Evolutionary conservation across 2,888 invertebrate species (phyloP), one percentile per base, ranked within the genome.

Genomic region (Nephrotoma appendiculata): DNA sequence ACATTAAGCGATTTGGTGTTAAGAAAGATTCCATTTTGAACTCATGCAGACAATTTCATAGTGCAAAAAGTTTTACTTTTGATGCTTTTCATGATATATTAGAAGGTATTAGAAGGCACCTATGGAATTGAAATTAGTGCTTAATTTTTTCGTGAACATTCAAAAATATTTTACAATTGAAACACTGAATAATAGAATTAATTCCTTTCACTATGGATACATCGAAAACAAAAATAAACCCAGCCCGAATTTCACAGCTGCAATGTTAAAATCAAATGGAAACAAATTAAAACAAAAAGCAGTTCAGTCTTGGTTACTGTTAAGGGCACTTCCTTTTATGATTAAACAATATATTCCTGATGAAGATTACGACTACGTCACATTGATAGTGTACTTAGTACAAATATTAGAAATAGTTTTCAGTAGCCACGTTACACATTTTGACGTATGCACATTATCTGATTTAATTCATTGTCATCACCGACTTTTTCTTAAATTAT

Each of bases 291-390:
- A 86, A 43, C 83, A 43, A 41, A 83, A 71, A 86, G 86, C 86
- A 43, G 86, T 86, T 44, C 86, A 86, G 42, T 83, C 15, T 45
- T 87, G 87, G 87, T 19, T 87, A 19, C 19, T 87, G 12, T 41
- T 87, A 12, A 86, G 87, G 52, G 19, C 83, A n/a, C 41, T 87
- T 41, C 87, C 87, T 31, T 86, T 87, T 87, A 45, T 87, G 42
- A 15, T 87, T 15, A 4, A 41, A 11, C 86, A 86, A 7, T 42
- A 43, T 43, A 12, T 87, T 11, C 86, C n/a, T 15, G 19, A 86
- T 43, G 19, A 48, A 31, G 87, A 86, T 11, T 11, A n/a, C 1
- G 57, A 43, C n/a, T 87, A 87, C 83, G 41, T 86, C 31, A 31
- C 31, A 31, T 31, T 31, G 31, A 31, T 31, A 44, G 52, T 86